These are phyloP conservation scores for Larimichthys polyactis DNA, from an alignment of 2,113 vertebrate species.

Conservation along the genomic window DNA sequence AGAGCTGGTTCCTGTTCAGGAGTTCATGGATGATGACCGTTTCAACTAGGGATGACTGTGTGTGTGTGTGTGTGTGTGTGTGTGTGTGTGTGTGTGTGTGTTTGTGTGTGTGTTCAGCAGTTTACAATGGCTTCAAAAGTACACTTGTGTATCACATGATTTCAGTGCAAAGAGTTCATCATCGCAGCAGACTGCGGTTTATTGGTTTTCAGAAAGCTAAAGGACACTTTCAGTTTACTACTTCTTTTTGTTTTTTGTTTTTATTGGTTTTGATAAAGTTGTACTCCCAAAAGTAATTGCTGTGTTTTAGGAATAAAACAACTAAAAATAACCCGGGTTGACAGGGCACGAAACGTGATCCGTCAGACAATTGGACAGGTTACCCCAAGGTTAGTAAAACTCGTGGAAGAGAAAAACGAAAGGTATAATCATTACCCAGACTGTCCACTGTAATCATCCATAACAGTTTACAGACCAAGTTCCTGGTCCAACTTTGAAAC, in stretches of 20 bases:
- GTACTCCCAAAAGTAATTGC: neutral
- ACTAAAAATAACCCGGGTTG: neutral
- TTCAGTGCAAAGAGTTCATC: constrained; percentile 1
- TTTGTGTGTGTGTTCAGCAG: neutral
- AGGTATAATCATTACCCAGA: neutral
- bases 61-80: constrained; percentile 3
- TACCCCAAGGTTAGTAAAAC: neutral
- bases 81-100: constrained; percentile 12
- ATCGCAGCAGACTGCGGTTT: neutral
- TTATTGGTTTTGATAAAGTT: neutral
- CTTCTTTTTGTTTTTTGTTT: neutral
- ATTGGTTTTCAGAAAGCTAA: constrained; percentile 10
- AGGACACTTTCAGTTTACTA: neutral
- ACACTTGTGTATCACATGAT: neutral
- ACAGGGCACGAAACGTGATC: neutral
- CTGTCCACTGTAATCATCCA: neutral
- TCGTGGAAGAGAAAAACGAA: neutral
- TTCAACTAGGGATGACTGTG: neutral
- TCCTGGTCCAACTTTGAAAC: neutral
- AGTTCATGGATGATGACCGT: constrained; percentile 9
- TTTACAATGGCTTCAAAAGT: constrained; percentile 5
- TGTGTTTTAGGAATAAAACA: neutral
- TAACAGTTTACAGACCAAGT: neutral
- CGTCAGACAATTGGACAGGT: neutral
- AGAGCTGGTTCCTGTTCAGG: constrained; percentile 60